These are phyloP conservation scores for Pristionchus entomophagus DNA, from an alignment of 2,888 invertebrate genomes.

Conservation along the genomic window DNA sequence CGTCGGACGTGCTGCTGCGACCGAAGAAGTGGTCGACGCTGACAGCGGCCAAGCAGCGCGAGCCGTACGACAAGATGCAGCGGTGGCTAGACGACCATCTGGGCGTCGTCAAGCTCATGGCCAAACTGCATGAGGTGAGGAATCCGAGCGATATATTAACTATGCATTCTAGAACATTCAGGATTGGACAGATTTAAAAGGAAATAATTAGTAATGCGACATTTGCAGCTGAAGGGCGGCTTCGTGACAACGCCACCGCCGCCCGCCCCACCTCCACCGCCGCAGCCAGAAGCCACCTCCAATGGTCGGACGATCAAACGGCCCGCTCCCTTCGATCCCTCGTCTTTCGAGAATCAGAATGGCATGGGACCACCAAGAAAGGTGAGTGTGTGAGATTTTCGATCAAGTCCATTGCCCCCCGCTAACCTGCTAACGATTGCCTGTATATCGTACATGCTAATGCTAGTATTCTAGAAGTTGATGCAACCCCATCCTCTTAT, in stretches of 20 bases:
- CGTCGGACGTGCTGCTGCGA: constrained; percentile 95
- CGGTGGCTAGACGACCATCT: constrained; percentile 54
- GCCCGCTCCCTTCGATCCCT: constrained; percentile 44
- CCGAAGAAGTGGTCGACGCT: constrained; percentile 99
- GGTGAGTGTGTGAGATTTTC: background rate
- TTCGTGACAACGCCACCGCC: background rate
- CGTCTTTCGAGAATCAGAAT: constrained; percentile 37
- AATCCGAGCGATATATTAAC: background rate
- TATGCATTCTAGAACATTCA: no score
- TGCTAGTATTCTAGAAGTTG: background rate
- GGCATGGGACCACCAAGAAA: constrained; percentile 44
- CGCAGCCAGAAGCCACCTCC: background rate
- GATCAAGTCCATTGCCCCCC: background rate
- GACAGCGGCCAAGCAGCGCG: constrained; percentile 82
- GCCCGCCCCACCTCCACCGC: background rate
- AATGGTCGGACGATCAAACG: constrained; percentile 45
- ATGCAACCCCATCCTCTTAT: constrained; percentile 9
- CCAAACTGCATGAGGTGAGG: constrained; percentile 48
- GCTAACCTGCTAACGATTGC: constrained; percentile 26
- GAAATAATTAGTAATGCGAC: background rate
- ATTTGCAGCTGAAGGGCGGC: background rate
- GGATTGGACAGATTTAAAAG: background rate
- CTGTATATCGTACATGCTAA: background rate
- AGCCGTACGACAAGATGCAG: constrained; percentile 55
- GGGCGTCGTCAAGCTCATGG: constrained; percentile 51